Evolutionary conservation across 1,140 invertebrate species (phyloP).

Genomic region (Trinorchestia longiramus): DNA sequence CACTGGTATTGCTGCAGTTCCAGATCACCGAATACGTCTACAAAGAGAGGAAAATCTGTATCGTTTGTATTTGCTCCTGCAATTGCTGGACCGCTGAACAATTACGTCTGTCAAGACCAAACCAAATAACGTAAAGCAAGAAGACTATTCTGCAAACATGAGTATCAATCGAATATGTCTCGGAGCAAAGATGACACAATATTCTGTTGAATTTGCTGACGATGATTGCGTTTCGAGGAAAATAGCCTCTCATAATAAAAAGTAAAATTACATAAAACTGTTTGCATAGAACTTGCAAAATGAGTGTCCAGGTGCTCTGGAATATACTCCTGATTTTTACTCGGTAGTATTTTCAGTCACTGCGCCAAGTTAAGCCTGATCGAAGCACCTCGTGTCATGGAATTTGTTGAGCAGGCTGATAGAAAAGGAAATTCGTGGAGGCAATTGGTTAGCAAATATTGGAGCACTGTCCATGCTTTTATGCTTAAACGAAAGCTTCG

Average conservation of each 20-base stretch:
- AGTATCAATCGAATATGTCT: neutral
- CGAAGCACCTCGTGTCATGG: neutral
- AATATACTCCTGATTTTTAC: neutral
- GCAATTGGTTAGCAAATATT: neutral
- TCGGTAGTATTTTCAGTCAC: neutral
- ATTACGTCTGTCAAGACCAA: neutral
- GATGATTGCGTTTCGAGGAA: neutral
- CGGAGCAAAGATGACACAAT: neutral
- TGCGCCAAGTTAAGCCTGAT: neutral
- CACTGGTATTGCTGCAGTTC: neutral
- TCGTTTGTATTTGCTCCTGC: neutral
- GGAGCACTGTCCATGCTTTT: neutral
- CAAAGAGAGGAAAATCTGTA: constrained; percentile 23
- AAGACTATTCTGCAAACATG: neutral
- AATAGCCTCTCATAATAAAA: neutral
- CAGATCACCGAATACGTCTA: neutral
- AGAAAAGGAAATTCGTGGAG: neutral
- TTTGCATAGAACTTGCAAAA: neutral
- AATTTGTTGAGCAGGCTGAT: neutral
- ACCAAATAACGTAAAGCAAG: neutral
- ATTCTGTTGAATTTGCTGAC: neutral
- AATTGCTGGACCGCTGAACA: neutral
- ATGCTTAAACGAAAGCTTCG: neutral
- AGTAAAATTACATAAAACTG: neutral
- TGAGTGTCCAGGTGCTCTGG: neutral